Evolutionary conservation across 2,888 invertebrate species (phyloP), one percentile per base, ranked within the genome.

Genomic region (Dendrolimus pini): DNA sequence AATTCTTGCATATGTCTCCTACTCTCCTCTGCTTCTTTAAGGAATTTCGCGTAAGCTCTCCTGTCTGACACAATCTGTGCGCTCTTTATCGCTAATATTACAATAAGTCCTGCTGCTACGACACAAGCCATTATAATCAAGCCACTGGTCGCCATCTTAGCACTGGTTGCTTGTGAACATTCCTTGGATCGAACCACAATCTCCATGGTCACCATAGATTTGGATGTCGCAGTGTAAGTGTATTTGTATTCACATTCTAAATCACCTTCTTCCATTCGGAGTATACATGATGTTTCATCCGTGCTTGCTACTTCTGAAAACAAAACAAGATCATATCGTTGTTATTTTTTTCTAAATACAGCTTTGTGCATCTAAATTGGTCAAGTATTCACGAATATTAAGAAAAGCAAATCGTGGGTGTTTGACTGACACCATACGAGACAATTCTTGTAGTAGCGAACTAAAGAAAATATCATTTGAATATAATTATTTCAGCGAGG

Each of bases 31-130:
- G 90, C 87, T 66, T 91, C 89, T 52, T 85, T 75, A 7, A 80
- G 65, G 61, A 93, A 93, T 59, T 83, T 88, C 0, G 91, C 92
- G 63, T 89, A 93, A 0, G 93, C 93, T 41, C 89, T 73, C 41
- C 89, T 88, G 65, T 93, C 93, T 0, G 90, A 89, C 0, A 84
- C 70, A 0, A 88, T 77, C 41, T 92, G 82, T 0, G 84, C 87
- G 57, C 71, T 77, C 71, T 89, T 90, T 9, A 89, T 61, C 0
- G 82, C 66, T 13, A 87, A 62, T 14, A 93, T 85, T 0, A 86
- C 61, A 0, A 91, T 57, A 0, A 93, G 54, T 0, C 93, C 93
- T 0, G 85, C 68, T 0, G 91, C 70, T 41, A 93, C 67, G 0
- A 92, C 92, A 41, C 82, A 80, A 0, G 80, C 73, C 65, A 92